These are phyloP conservation scores for Ophion slaviceki DNA, from an alignment of 2,888 invertebrate species.

Conservation along the genomic window DNA sequence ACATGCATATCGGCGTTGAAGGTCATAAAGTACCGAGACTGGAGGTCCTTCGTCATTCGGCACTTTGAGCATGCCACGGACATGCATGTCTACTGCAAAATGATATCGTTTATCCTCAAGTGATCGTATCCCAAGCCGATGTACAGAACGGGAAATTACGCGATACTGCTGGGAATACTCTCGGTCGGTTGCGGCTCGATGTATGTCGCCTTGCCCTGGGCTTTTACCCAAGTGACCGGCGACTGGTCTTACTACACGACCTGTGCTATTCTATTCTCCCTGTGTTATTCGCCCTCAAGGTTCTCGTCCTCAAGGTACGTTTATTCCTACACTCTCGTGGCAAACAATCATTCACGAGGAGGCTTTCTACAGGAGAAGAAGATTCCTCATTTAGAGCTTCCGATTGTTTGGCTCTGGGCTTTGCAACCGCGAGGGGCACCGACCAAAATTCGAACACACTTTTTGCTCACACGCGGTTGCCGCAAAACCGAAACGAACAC, in stretches of 20 bases:
- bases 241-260: constrained; percentile 83
- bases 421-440: background rate
- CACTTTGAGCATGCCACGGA: constrained; percentile 87
- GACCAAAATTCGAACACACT: no score
- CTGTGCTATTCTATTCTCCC: constrained; percentile 88
- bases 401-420: background rate
- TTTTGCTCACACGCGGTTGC: no score
- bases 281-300: constrained; percentile 87
- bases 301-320: constrained; percentile 86
- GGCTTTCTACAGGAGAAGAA: constrained; percentile 77
- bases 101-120: constrained; percentile 87
- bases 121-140: constrained; percentile 85
- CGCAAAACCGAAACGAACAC: no score
- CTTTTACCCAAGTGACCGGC: constrained; percentile 82
- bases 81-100: constrained; percentile 88
- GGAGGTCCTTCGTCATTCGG: constrained; percentile 84
- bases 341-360: constrained; percentile 80
- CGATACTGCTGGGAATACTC: constrained; percentile 84
- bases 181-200: constrained; percentile 84
- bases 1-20: constrained; percentile 85
- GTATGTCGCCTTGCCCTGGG: constrained; percentile 84
- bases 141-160: constrained; percentile 85
- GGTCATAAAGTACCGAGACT: constrained; percentile 83
- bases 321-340: constrained; percentile 85
- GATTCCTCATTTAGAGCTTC: constrained; percentile 45